Evolutionary conservation across 2,888 invertebrate genomes (phyloP).

Genomic region (Chironomus tentans): DNA sequence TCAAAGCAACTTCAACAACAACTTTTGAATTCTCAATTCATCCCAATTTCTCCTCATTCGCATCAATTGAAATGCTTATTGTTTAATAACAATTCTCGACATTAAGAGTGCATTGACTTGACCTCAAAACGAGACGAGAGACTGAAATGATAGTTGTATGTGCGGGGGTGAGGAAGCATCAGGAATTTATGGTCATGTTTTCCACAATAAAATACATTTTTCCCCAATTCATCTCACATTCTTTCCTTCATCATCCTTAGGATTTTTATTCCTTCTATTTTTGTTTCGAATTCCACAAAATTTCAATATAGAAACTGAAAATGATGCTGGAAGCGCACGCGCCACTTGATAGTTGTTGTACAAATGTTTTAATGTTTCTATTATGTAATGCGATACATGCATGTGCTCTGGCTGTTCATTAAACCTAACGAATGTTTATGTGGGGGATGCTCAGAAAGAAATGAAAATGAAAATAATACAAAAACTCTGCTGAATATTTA

Average conservation of each 20-base stretch:
- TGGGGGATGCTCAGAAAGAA: neutral
- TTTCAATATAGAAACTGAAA: neutral
- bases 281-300: constrained; percentile 5
- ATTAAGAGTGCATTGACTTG: constrained; percentile 15
- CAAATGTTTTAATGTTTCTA: constrained; percentile 16
- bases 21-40: neutral
- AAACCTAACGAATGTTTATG: neutral
- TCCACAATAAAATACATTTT: neutral
- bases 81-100: constrained; percentile 3
- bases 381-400: constrained; percentile 2
- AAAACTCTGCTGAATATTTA: neutral
- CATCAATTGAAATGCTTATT: neutral
- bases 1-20: neutral
- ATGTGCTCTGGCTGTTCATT: neutral
- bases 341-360: constrained; percentile 1
- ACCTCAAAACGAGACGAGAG: neutral
- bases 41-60: neutral
- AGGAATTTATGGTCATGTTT: constrained; percentile 5
- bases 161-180: neutral
- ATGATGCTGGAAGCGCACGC: neutral
- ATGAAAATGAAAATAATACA: neutral
- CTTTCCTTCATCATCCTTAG: neutral
- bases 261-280: neutral
- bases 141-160: neutral
- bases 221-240: neutral